Evolutionary conservation across 2,797 vertebrate species (phyloP).

Genomic region (Telmatherina bonti): DNA sequence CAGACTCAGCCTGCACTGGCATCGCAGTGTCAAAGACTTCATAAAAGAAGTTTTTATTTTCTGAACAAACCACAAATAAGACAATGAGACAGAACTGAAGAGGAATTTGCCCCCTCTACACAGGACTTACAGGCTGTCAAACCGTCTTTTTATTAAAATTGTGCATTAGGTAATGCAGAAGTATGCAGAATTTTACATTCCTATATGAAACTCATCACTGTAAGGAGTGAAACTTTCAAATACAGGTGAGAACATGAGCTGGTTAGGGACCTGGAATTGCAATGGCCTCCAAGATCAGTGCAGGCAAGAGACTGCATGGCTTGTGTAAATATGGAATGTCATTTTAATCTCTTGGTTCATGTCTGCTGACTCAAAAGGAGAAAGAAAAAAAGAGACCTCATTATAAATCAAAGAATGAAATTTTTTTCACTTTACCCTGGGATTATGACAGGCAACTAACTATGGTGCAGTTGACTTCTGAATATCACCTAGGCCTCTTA

Average conservation of each 20-base stretch:
- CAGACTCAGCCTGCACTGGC: no score
- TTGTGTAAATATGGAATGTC: neutral
- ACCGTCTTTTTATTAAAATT: neutral
- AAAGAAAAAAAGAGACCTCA: no score
- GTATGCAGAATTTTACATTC: conserved; percentile 1
- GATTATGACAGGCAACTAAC: conserved; percentile 14
- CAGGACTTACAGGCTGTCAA: neutral
- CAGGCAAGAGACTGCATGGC: neutral
- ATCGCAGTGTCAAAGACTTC: conserved; percentile 4
- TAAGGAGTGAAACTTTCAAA: neutral
- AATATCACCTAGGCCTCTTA: conserved; percentile 34
- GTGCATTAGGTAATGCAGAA: neutral
- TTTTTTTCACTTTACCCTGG: conserved; percentile 9
- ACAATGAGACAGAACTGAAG: neutral
- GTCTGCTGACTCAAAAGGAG: conserved; percentile 15
- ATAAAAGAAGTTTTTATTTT: conserved; percentile 7
- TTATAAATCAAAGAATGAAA: no score
- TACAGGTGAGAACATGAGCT: neutral
- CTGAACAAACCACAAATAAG: neutral
- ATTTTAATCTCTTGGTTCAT: conserved; percentile 17
- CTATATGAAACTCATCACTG: neutral
- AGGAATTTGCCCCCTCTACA: neutral
- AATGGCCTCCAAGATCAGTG: conserved; percentile 4
- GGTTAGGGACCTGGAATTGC: neutral
- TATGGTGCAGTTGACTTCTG: conserved; percentile 34